Evolutionary conservation across 2,113 vertebrate species (phyloP).

Genomic region (Pteropus alecto): DNA sequence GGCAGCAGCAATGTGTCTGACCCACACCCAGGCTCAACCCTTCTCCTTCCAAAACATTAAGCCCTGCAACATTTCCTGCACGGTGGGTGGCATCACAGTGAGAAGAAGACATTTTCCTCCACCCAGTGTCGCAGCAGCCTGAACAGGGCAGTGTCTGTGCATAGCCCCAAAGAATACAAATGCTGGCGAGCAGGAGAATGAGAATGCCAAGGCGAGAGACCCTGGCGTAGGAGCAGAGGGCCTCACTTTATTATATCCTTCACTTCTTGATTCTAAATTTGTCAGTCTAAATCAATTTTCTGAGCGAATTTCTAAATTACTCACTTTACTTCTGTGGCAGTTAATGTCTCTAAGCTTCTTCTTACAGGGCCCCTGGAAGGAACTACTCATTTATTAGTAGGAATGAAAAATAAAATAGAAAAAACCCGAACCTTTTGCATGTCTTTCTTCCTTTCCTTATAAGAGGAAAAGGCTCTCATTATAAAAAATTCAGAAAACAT

Average conservation of each 20-base stretch:
- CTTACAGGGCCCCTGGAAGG: background rate
- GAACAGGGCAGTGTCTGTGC: accelerated
- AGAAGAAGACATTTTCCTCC: background rate
- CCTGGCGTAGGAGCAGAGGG: too few species aligned
- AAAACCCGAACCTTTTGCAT: background rate
- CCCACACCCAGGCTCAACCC: background rate
- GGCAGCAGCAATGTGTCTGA: background rate
- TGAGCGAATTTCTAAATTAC: background rate
- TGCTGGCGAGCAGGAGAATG: background rate
- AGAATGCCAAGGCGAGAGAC: background rate
- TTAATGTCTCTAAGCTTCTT: background rate
- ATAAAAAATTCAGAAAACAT: background rate
- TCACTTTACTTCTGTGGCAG: background rate
- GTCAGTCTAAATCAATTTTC: background rate
- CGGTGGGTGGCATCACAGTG: background rate
- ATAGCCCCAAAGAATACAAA: background rate
- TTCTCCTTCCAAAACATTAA: background rate
- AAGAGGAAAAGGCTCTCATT: background rate
- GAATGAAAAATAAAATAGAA: background rate
- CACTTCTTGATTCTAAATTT: background rate
- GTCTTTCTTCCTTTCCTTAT: background rate
- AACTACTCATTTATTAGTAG: background rate
- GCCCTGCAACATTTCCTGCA: background rate
- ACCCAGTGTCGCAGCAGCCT: background rate
- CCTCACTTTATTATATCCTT: background rate